Conservation (phyloP, 2,797 vertebrate genomes). For the Arrhamphus sclerolepis region DNA sequence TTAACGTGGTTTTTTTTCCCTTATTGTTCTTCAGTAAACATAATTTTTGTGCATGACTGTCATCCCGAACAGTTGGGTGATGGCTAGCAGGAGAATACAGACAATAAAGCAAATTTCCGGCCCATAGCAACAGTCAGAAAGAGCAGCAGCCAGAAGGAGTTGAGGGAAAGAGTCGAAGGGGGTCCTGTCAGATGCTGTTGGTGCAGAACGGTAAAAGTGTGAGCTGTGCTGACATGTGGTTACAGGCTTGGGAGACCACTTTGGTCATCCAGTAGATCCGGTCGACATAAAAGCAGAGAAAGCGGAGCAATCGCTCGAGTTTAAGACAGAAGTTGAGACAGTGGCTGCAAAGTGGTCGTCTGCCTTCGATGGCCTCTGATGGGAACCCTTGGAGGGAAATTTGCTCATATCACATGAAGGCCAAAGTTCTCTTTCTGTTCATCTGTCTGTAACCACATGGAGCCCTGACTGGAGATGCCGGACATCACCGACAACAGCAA, state of each 20-base stretch:
- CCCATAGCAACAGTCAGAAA: conserved; percentile 20
- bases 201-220: conserved; percentile 58
- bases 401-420: conserved; percentile 14
- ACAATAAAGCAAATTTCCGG: conserved; percentile 38
- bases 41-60: conserved; percentile 20
- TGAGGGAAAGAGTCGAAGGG: conserved; percentile 18
- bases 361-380: conserved; percentile 2
- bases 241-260: conserved; percentile 51
- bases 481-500: conserved; percentile 11
- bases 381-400: conserved; percentile 21
- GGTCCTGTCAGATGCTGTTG: conserved; percentile 63
- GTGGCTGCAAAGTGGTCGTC: conserved; percentile 30
- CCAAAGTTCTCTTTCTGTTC: conserved; percentile 20
- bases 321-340: conserved; percentile 10
- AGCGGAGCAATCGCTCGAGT: conserved; percentile 39
- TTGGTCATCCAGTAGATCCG: conserved; percentile 31
- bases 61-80: conserved; percentile 37
- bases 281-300: conserved; percentile 35
- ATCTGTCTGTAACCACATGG: conserved; percentile 17
- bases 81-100: conserved; percentile 29
- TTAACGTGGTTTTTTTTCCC: not conserved
- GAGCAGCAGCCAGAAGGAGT: conserved; percentile 23
- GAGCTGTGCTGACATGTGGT: conserved; percentile 54
- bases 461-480: conserved; percentile 13
- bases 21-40: conserved; percentile 13